Evolutionary conservation across 2,888 invertebrate species (phyloP), one percentile per base, ranked within the genome.

Genomic region (Pseudanteris insignis): DNA sequence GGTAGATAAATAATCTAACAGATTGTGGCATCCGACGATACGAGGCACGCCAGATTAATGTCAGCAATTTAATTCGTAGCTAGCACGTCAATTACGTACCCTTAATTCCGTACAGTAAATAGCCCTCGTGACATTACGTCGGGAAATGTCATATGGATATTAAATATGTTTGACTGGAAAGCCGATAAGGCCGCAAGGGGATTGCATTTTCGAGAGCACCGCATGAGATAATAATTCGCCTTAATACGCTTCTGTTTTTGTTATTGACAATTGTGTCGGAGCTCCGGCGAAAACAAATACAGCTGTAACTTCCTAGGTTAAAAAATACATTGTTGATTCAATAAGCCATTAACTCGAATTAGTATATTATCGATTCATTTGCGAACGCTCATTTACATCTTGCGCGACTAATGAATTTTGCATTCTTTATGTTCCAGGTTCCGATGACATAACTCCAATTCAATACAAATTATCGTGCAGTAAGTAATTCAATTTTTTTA

Each of bases 131-230:
- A 18, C 18, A 29, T 14, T 13, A 9, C 18, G 36, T 25, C 34
- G 38, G 26, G 29, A 38, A 58, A 38, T 44, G 50, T 50, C 44
- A 58, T 29, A 24, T 44, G 32, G 30, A 50, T 58, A 50, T 58
- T 58, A 58, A 51, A 51, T 51, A 51, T 46, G 38, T 58, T 58
- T 24, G 34, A 34, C 38, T 43, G 57, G 4, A 41, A 58, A 44
- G 34, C 46, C 46, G 50, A 58, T 58, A 58, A 58, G 44, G 9
- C 24, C 30, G 12, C 30, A 9, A 5, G 44, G 44, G 44, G 10
- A 38, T 44, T 44, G 37, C 33, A 28, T 24, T 48, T 29, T 30
- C 8, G 14, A 34, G 15, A 15, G 15, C 26, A 9, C 41, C 11
- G 9, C 3, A n/a, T 18, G 14, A 14, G 13, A 53, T 37, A 44